Percentiles rank a stretch among this genome's conserved stretches.
Conservation (phyloP, 2,113 vertebrate species). For the Pachyramphus minor region DNA sequence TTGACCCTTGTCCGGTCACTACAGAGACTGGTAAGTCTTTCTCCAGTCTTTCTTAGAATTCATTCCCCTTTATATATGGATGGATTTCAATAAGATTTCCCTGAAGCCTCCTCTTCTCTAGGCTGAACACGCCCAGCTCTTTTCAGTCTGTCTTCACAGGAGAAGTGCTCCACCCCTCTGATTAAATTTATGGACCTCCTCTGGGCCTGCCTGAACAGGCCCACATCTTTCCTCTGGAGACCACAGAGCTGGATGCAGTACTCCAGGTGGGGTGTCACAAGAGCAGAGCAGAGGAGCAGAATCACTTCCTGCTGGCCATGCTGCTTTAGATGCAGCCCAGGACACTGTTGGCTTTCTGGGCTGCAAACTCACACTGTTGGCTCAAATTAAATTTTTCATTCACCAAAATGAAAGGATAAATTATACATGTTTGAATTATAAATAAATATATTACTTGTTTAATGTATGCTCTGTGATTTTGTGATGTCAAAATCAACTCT, state of each 20-base stretch:
- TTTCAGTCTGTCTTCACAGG: background rate
- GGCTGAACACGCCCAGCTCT: background rate
- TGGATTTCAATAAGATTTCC: background rate
- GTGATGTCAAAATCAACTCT: background rate
- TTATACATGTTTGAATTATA: background rate
- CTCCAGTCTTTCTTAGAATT: background rate
- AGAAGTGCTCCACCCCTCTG: background rate
- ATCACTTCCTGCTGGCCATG: rapidly evolving
- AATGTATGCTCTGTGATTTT: background rate
- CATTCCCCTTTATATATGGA: background rate
- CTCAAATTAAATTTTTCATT: background rate
- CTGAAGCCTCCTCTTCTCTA: background rate
- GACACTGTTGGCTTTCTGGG: rapidly evolving
- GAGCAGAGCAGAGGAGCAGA: background rate
- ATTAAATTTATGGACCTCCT: no score
- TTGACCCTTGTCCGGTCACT: background rate
- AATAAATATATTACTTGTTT: background rate
- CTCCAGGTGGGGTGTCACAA: background rate
- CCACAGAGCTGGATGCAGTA: background rate
- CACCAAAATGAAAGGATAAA: background rate
- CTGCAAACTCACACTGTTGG: background rate
- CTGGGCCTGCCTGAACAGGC: rapidly evolving
- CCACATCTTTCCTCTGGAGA: background rate
- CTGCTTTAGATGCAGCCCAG: background rate
- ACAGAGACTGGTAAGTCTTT: background rate